Conservation (phyloP, 2,888 invertebrate genomes). For the Oscheius sp. region DNA sequence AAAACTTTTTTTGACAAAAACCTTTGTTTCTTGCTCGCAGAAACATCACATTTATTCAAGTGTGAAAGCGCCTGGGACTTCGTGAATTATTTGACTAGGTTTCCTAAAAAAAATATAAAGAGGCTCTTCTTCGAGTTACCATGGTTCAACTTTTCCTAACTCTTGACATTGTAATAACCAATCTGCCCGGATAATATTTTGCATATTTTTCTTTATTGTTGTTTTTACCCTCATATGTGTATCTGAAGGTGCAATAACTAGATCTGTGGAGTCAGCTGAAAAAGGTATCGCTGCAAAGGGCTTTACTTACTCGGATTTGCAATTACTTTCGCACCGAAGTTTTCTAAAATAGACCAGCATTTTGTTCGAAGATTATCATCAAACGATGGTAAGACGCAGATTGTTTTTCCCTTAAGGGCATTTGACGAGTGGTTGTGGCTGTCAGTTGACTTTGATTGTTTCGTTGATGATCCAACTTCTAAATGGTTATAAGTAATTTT, state of each 20-base stretch:
- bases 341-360: slow-evolving; percentile 50
- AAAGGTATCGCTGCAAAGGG: not conserved
- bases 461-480: not conserved
- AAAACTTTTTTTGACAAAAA: no score
- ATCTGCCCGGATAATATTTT: slow-evolving; percentile 35
- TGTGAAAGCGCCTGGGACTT: slow-evolving; percentile 13
- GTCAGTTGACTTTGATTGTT: not conserved
- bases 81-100: slow-evolving; percentile 7
- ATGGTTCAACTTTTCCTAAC: slow-evolving; percentile 29
- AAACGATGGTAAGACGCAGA: slow-evolving; percentile 41
- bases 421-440: not conserved
- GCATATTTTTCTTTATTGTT: slow-evolving; percentile 15
- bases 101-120: slow-evolving; percentile 1
- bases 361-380: slow-evolving; percentile 30
- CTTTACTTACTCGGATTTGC: slow-evolving; percentile 47
- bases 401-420: slow-evolving; percentile 33
- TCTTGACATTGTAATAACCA: slow-evolving; percentile 48
- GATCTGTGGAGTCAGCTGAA: slow-evolving; percentile 29
- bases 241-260: slow-evolving; percentile 29
- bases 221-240: slow-evolving; percentile 26
- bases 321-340: slow-evolving; percentile 52
- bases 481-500: no score
- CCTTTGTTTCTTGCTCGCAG: no score
- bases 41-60: not conserved
- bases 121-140: slow-evolving; percentile 27